Conservation (phyloP, 53 echinoderm and acorn worm genomes). For the Mesocentrotus franciscanus region DNA sequence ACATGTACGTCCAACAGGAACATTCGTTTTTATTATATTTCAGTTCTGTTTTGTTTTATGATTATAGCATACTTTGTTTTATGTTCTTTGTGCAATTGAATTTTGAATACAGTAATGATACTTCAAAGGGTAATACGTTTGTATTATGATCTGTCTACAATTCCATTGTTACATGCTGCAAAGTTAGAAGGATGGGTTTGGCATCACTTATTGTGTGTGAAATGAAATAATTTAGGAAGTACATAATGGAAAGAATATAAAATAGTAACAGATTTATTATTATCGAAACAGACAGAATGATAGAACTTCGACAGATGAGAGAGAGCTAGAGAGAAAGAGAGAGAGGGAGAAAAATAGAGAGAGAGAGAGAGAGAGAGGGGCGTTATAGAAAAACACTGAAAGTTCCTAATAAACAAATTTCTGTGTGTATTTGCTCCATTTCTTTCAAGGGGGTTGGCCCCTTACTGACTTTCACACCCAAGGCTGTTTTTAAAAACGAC, state of each 20-base stretch:
- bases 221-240: no score
- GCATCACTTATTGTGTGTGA: no score
- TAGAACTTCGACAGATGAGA: not conserved
- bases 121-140: not conserved
- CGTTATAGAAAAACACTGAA: no score
- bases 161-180: no score
- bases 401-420: no score
- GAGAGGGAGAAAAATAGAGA: not conserved
- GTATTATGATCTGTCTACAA: not conserved
- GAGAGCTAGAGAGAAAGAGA: not conserved
- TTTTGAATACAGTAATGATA: not conserved
- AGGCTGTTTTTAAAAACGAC: no score
- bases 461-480: no score
- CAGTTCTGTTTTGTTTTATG: not conserved
- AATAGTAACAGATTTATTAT: no score
- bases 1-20: not conserved
- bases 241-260: no score
- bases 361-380: not conserved
- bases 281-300: not conserved
- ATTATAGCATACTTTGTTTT: not conserved
- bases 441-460: no score
- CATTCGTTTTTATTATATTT: not conserved
- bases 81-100: conserved; percentile 25
- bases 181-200: no score
- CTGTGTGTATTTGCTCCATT: no score